Evolutionary conservation across 2,113 vertebrate species (phyloP).

Genomic region (Neopipo cinnamomea): DNA sequence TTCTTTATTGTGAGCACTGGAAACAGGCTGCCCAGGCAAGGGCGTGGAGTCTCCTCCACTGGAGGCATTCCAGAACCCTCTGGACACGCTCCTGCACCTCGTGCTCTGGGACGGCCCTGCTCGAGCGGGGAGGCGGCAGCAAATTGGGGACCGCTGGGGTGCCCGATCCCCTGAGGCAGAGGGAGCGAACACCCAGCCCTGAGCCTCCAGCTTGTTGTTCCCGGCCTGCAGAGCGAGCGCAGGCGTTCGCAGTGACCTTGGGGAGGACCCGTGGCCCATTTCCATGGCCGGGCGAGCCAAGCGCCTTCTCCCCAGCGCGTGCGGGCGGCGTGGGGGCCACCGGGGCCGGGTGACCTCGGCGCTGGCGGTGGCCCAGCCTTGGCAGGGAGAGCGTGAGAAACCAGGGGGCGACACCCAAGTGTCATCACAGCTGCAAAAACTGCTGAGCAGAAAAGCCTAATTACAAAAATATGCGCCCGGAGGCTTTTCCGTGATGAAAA

Average conservation of each 20-base stretch:
- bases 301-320: constrained; percentile 55
- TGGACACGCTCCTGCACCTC: neutral
- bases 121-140: neutral
- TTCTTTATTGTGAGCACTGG: neutral
- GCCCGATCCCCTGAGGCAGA: neutral
- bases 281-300: constrained; percentile 9
- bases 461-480: constrained; percentile 88
- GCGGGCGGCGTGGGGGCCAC: constrained; percentile 71
- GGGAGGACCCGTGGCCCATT: constrained; percentile 46
- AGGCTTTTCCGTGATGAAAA: constrained; percentile 82
- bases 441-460: constrained; percentile 88
- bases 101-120: neutral
- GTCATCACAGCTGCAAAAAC: constrained; percentile 93
- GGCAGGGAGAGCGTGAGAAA: constrained; percentile 90
- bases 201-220: neutral
- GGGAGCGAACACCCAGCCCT: neutral
- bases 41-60: neutral
- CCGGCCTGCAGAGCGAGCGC: neutral
- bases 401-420: constrained; percentile 87
- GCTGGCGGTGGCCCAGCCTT: constrained; percentile 82
- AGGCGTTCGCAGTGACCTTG: constrained; percentile 54
- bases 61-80: neutral
- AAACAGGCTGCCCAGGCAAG: neutral
- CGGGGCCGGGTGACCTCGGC: constrained; percentile 69
- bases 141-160: neutral